Conservation (phyloP, 2,797 vertebrate genomes). For the Lophius americanus region DNA sequence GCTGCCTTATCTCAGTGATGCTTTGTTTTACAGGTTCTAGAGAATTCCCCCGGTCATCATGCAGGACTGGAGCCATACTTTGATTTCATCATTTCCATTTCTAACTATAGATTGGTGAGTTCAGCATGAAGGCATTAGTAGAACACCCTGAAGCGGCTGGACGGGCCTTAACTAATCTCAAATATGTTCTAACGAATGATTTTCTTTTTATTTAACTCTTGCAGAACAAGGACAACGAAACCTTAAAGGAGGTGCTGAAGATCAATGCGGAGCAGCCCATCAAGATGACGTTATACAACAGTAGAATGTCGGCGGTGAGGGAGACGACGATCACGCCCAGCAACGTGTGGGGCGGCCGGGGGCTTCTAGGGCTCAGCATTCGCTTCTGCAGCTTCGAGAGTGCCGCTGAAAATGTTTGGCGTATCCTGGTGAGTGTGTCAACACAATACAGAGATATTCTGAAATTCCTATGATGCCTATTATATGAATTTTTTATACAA, state of each 20-base stretch:
- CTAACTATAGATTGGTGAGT: constrained; percentile 92
- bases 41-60: constrained; percentile 93
- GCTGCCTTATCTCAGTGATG: background rate
- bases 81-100: constrained; percentile 97
- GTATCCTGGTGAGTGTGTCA: constrained; percentile 88
- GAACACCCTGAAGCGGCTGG: background rate
- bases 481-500: too few species aligned
- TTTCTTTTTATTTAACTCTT: constrained; percentile 1
- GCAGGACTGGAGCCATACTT: constrained; percentile 97
- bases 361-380: constrained; percentile 95
- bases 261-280: constrained; percentile 94
- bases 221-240: constrained; percentile 97
- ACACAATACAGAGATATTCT: too few species aligned
- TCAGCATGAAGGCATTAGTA: constrained; percentile 2
- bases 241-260: constrained; percentile 93
- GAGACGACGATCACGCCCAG: constrained; percentile 93
- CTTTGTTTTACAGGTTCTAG: constrained; percentile 86
- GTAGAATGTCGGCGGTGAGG: constrained; percentile 92
- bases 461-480: too few species aligned
- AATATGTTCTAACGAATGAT: background rate
- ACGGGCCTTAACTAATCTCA: background rate
- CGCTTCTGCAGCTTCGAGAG: constrained; percentile 98
- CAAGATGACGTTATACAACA: constrained; percentile 94
- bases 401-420: constrained; percentile 97
- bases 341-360: constrained; percentile 95